phyloP scores from a whole-genome alignment of 2,113 vertebrate genomes.

The Callocephalon fimbriatum region DNA sequence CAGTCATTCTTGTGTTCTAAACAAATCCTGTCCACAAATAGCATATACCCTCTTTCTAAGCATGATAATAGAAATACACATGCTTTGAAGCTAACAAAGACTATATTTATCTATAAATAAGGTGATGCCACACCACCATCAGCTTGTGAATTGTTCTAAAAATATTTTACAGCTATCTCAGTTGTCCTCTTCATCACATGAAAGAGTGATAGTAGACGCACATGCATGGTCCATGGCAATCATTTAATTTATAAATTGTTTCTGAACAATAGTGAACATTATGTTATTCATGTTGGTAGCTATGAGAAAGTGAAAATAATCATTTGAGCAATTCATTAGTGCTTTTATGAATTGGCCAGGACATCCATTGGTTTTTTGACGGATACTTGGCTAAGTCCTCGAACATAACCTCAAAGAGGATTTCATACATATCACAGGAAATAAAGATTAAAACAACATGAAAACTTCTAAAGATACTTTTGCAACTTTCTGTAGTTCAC shows the following conservation, averaged over 20 bases:
- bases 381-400: not conserved
- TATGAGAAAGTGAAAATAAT: not conserved
- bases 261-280: not conserved
- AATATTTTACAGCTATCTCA: not conserved
- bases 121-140: fast-evolving
- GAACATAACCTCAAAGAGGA: not conserved
- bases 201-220: not conserved
- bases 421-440: not conserved
- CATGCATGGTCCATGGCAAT: not conserved
- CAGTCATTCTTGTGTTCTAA: not conserved
- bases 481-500: not conserved
- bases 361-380: not conserved
- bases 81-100: not conserved
- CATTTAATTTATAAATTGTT: not conserved
- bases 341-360: not conserved
- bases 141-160: not conserved
- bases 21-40: not conserved
- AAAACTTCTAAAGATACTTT: not conserved
- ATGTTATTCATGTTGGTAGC: not conserved
- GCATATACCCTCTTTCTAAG: fast-evolving
- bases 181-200: not conserved
- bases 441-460: not conserved
- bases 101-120: not conserved
- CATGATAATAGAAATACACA: not conserved
- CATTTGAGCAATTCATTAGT: not conserved